Evolutionary conservation across 2,113 vertebrate genomes (phyloP).

Genomic region (Notarius quadriscutis): DNA sequence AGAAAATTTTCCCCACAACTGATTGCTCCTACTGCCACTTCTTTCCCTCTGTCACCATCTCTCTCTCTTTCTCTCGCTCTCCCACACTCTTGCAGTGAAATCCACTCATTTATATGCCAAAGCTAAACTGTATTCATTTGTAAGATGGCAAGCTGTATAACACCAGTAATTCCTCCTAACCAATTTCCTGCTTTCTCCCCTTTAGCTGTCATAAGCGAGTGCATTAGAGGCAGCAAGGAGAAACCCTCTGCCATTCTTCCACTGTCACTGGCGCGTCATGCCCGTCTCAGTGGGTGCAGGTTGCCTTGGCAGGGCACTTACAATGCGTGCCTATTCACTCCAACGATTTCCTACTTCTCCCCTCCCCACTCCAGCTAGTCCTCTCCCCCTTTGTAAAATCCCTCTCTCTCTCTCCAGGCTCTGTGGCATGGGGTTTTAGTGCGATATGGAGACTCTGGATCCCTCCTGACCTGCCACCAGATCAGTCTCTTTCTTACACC

Average conservation of each 20-base stretch:
- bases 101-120: slow-evolving; percentile 88
- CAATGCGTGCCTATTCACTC: slow-evolving; percentile 74
- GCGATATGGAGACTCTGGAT: slow-evolving; percentile 50
- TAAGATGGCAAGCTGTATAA: slow-evolving; percentile 80
- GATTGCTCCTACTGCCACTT: slow-evolving; percentile 68
- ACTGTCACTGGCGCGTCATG: slow-evolving; percentile 63
- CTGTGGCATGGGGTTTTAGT: slow-evolving; percentile 39
- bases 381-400: slow-evolving; percentile 54
- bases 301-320: slow-evolving; percentile 92
- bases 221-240: slow-evolving; percentile 84
- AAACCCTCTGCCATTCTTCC: slow-evolving; percentile 81
- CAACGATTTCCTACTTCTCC: slow-evolving; percentile 39
- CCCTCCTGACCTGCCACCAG: slow-evolving; percentile 47
- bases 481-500: slow-evolving; percentile 55
- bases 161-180: slow-evolving; percentile 87
- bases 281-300: slow-evolving; percentile 75
- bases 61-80: slow-evolving; percentile 54
- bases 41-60: slow-evolving; percentile 52
- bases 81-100: slow-evolving; percentile 71
- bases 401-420: slow-evolving; percentile 39
- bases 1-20: slow-evolving; percentile 60
- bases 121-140: slow-evolving; percentile 86
- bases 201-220: slow-evolving; percentile 91
- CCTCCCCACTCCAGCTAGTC: slow-evolving; percentile 31
- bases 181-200: slow-evolving; percentile 78